These are phyloP conservation scores for Onychostoma macrolepis DNA, from an alignment of 2,113 vertebrate species.

Conservation along the genomic window DNA sequence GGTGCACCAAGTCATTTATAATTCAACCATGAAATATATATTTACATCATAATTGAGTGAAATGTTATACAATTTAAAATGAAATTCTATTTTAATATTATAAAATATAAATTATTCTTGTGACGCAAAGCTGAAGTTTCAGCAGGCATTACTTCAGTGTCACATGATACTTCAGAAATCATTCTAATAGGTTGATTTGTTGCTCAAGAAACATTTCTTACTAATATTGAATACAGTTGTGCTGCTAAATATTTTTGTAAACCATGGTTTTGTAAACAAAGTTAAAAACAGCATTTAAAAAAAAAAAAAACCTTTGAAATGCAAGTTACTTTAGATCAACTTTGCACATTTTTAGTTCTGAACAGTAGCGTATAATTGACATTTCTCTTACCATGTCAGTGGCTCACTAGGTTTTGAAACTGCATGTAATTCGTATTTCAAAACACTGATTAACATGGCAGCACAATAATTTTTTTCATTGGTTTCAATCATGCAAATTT, in stretches of 20 bases:
- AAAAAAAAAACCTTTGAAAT: too few relatives aligned
- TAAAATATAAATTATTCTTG: not conserved
- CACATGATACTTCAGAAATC: not conserved
- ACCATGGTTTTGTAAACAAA: not conserved
- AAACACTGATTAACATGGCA: not conserved
- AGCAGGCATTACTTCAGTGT: not conserved
- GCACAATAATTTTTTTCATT: not conserved
- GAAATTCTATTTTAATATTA: not conserved
- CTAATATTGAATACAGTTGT: not conserved
- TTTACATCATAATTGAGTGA: not conserved
- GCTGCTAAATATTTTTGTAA: not conserved
- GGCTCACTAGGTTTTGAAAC: not conserved
- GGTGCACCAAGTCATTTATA: not conserved
- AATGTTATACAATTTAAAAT: not conserved
- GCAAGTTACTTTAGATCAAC: not conserved
- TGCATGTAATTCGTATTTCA: not conserved
- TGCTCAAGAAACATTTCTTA: not conserved
- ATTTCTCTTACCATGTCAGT: not conserved
- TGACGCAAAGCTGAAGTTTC: not conserved
- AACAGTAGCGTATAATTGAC: not conserved
- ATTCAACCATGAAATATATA: not conserved
- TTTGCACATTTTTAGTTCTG: not conserved
- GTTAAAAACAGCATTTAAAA: not conserved
- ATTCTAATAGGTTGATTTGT: not conserved
- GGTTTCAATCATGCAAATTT: not conserved